Evolutionary conservation across 1,140 invertebrate genomes (phyloP), one percentile per base, ranked within the genome.

Genomic region (Phthorimaea operculella): DNA sequence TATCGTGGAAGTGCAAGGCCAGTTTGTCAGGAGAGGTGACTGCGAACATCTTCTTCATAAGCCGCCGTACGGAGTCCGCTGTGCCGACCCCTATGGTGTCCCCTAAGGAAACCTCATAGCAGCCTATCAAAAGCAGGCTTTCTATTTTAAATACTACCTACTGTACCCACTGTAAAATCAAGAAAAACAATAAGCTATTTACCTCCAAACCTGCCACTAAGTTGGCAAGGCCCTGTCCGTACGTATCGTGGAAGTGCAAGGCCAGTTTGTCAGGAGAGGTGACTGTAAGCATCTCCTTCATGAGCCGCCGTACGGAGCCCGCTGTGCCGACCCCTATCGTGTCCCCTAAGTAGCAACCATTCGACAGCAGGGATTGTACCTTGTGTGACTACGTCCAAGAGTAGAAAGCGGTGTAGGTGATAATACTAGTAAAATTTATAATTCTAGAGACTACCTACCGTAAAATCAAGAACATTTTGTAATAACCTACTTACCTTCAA

Each of bases 61-160:
- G 89, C 16, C 76, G 72, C 18, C 89, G 87, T 62, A 98, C 93
- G 17, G 90, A 90, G 1, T 92, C 93, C 0, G 95, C 96, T 0
- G 96, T 98, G 17, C 96, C 98, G 6, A 98, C 92, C 2, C 98
- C 98, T 49, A 99, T 99, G 0, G 98, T 99, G 76, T 99, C 98
- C 0, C 97, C 98, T 6, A 99, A 81, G 5, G 96, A 98, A 36
- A 99, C 90, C 87, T 99, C 97, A 82, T 98, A 98, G 72, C 95
- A 98, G 10, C 95, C 96, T 86, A 96, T 90, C 39, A 92, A 86
- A 33, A 95, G 87, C 59, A 99, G 84, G 8, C 88, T 83, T 63
- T 92, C 89, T 1, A 92, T 90, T 66, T n/a, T n/a, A n/a, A n/a
- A n/a, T n/a, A n/a, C n/a, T n/a, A n/a, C n/a, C n/a, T n/a, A n/a